Evolutionary conservation across 2,113 vertebrate species (phyloP).

Genomic region (Eretmochelys imbricata): DNA sequence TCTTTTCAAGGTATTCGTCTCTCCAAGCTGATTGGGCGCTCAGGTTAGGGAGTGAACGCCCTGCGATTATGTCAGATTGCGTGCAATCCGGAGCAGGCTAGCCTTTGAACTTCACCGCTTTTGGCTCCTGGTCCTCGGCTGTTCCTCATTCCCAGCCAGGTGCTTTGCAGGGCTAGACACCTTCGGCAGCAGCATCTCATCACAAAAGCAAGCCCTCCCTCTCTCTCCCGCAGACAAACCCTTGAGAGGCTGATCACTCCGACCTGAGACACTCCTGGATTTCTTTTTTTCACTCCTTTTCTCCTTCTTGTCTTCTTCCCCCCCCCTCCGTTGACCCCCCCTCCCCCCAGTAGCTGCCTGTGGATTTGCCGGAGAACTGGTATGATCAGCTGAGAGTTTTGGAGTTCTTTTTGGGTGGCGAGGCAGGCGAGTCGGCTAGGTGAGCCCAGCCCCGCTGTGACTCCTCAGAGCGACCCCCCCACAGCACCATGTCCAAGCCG

Average conservation of each 20-base stretch:
- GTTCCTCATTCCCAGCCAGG: constrained; percentile 89
- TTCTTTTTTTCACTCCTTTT: constrained; percentile 3
- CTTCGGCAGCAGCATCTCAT: constrained; percentile 44
- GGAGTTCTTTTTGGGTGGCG: constrained; percentile 28
- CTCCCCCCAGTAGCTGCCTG: background rate
- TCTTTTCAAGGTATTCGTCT: constrained; percentile 80
- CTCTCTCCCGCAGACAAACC: background rate
- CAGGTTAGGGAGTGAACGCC: constrained; percentile 91
- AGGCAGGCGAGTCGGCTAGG: background rate
- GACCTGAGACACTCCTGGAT: constrained; percentile 51
- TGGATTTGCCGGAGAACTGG: constrained; percentile 72
- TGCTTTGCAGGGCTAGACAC: constrained; percentile 82
- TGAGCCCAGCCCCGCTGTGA: constrained; percentile 15
- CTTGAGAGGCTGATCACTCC: constrained; percentile 38
- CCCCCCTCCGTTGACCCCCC: background rate
- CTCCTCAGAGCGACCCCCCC: constrained; percentile 33
- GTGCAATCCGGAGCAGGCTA: constrained; percentile 89
- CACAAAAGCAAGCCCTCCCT: background rate
- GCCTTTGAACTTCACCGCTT: constrained; percentile 95
- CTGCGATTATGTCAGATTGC: constrained; percentile 94
- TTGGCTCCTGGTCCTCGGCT: constrained; percentile 86
- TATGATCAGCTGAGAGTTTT: constrained; percentile 84
- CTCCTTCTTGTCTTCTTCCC: background rate
- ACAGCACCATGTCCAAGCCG: constrained; percentile 93
- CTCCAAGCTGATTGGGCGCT: constrained; percentile 91